Conservation (phyloP, 1,140 invertebrate genomes). For the Melitaea cinxia region DNA sequence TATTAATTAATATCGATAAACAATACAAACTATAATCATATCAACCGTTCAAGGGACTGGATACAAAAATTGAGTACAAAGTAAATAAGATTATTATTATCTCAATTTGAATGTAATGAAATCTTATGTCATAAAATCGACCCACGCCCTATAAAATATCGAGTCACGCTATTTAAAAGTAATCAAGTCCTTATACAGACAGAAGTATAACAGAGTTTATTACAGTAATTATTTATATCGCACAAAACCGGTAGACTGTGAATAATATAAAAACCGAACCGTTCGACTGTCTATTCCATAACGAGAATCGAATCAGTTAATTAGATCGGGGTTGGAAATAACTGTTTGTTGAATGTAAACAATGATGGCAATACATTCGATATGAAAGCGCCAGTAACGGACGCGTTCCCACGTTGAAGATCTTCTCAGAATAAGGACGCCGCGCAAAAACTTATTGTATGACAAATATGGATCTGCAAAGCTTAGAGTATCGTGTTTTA, state of each 20-base stretch:
- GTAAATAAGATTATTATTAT: no score
- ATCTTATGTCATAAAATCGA: background rate
- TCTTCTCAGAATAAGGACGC: slow-evolving; percentile 35
- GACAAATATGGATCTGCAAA: slow-evolving; percentile 33
- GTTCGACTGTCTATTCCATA: slow-evolving; percentile 33
- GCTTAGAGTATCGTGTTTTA: slow-evolving; percentile 22
- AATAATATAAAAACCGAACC: slow-evolving; percentile 28
- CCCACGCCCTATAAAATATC: background rate
- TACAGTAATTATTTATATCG: slow-evolving; percentile 10
- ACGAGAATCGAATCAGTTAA: slow-evolving; percentile 36
- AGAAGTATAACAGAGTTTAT: background rate
- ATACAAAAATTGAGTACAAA: no score
- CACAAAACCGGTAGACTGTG: slow-evolving; percentile 14
- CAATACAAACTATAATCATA: no score
- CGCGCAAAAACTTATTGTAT: slow-evolving; percentile 32
- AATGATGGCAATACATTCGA: background rate
- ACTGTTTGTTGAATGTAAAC: slow-evolving; percentile 14
- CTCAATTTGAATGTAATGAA: background rate
- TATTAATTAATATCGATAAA: no score
- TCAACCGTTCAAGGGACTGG: no score
- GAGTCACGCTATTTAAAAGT: background rate
- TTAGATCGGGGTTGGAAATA: slow-evolving; percentile 39
- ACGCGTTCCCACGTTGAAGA: slow-evolving; percentile 38
- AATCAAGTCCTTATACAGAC: background rate
- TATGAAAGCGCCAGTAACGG: slow-evolving; percentile 27